Evolutionary conservation across 2,113 vertebrate genomes (phyloP), one percentile per base, ranked within the genome.

Genomic region (Rhinopomastus cyanomelas): DNA sequence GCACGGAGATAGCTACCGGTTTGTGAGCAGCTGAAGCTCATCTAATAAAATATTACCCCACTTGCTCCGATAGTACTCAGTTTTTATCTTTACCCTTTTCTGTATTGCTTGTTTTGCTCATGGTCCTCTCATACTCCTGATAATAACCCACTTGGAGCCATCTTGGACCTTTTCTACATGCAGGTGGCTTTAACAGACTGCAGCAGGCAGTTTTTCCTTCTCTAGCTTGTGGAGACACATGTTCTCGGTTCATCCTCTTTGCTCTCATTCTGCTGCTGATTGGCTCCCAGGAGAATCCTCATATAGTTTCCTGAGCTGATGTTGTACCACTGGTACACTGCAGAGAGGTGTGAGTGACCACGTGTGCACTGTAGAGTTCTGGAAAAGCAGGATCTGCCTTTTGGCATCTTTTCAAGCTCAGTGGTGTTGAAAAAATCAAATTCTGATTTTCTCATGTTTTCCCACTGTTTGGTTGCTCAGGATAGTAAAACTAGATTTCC

Each of bases 21-120:
- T 29, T 80, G 68, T 77, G 56, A 77, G 82, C 89, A 93, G 37
- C 61, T 83, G 79, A 91, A 82, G 56, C 72, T 91, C 64, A 62
- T 85, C 80, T 82, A 59, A 64, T 62, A 22, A 62, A 76, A 48
- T 80, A 71, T 71, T 93, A 34, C 46, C 30, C 56, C 48, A 29
- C 73, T 88, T 73, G 29, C 78, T 77, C 16, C 27, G 39, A 68
- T 66, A 74, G 66, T 53, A 21, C 34, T 55, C 42, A 27, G 48
- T 56, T 85, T 89, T 67, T 85, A 23, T 62, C 56, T 92, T 52
- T 85, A 23, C 29, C 48, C n/a, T 49, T 60, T 80, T 92, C 75
- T 48, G 5, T n/a, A 12, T 53, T 19, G 27, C 71, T 72, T 76
- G 51, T 62, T 91, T 82, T 68, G 23, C 36, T 87, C 26, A 2